Conservation (phyloP, 2,113 vertebrate genomes). For the Otis tarda region DNA sequence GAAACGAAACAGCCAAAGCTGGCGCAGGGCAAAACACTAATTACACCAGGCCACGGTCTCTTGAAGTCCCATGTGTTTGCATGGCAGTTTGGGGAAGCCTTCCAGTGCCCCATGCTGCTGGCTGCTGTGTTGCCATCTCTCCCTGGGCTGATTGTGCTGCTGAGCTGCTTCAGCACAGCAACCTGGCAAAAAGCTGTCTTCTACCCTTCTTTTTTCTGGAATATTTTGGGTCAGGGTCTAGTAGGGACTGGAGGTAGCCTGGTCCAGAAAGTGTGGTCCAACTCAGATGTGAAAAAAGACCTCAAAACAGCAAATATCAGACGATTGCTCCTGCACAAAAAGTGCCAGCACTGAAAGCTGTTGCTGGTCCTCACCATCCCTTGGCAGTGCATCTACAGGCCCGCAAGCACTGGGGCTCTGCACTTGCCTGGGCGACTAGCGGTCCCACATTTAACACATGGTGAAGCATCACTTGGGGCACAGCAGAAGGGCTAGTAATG, state of each 20-base stretch:
- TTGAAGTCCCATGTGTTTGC: accelerated
- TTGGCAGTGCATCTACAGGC: too few relatives aligned
- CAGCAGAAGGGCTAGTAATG: neutral
- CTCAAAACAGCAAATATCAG: too few relatives aligned
- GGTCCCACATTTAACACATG: too few relatives aligned
- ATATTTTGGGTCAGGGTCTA: neutral
- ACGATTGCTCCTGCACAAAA: too few relatives aligned
- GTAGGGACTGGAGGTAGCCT: neutral
- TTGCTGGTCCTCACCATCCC: too few relatives aligned
- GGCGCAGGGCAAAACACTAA: neutral
- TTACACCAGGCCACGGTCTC: neutral
- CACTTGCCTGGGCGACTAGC: too few relatives aligned
- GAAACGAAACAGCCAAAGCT: neutral
- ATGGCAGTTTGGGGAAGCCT: neutral
- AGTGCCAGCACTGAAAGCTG: too few relatives aligned
- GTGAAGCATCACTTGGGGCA: too few relatives aligned
- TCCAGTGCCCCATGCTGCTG: accelerated
- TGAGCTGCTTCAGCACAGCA: neutral
- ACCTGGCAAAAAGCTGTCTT: neutral
- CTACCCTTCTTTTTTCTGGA: neutral
- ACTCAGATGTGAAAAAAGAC: too few relatives aligned
- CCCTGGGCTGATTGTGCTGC: neutral
- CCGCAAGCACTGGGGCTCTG: too few relatives aligned
- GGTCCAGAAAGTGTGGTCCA: too few relatives aligned
- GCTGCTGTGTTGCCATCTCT: neutral